A percentile compares a stretch with the other conserved stretches of the same genome.
These are phyloP conservation scores for Drosophila fuyamai DNA, from an alignment of 1,140 invertebrate genomes.

Conservation along the genomic window DNA sequence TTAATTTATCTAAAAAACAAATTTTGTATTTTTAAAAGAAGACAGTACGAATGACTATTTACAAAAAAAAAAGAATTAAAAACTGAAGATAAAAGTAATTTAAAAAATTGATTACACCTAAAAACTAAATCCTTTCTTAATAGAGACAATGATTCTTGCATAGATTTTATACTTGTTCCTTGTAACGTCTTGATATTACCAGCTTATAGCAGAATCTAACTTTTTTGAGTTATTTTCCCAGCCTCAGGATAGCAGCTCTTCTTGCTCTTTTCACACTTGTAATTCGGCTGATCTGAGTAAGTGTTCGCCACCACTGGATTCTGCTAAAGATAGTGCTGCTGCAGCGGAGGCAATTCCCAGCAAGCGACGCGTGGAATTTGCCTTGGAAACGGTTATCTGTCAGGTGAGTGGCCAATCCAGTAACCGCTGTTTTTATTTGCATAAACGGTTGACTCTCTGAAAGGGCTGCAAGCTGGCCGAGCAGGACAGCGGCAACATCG, in stretches of 20 bases:
- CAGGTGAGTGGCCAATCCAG: slow-evolving; percentile 60
- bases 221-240: slow-evolving; percentile 1
- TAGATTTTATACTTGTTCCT: no score
- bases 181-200: no score
- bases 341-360: slow-evolving; percentile 18
- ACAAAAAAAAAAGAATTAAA: no score
- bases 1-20: no score
- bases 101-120: no score
- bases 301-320: slow-evolving; percentile 60
- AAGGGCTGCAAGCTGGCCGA: slow-evolving; percentile 79
- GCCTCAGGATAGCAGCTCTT: slow-evolving; percentile 73
- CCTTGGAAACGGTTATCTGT: slow-evolving; percentile 45
- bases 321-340: slow-evolving; percentile 7
- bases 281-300: slow-evolving; percentile 74
- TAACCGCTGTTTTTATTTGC: slow-evolving; percentile 20
- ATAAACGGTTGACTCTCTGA: slow-evolving; percentile 28
- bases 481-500: slow-evolving; percentile 60
- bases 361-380: slow-evolving; percentile 70
- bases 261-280: slow-evolving; percentile 80
- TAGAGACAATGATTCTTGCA: no score
- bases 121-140: no score
- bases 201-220: not conserved
- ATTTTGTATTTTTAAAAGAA: no score
- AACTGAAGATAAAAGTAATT: no score
- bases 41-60: no score